phyloP scores from a whole-genome alignment of 1,140 invertebrate genomes.

The Pogonomyrmex californicus region DNA sequence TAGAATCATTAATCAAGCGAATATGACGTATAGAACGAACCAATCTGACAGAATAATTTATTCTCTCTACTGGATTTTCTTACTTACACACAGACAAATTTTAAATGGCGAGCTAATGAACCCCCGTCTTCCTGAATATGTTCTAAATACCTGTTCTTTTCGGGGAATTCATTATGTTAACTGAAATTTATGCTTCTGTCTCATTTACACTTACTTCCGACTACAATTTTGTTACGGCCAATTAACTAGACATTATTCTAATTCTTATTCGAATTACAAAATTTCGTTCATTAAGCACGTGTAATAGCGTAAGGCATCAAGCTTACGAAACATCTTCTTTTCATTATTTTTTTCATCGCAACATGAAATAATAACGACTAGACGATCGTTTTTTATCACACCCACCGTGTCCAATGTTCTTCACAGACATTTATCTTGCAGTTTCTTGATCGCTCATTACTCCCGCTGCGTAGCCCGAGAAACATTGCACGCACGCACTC shows the following conservation, averaged over 20 bases:
- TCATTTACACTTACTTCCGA: constrained; percentile 31
- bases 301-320: not conserved
- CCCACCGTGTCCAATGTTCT: constrained; percentile 29
- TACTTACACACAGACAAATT: constrained; percentile 33
- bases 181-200: constrained; percentile 10
- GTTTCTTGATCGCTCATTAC: constrained; percentile 60
- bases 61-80: constrained; percentile 15
- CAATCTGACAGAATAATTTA: constrained; percentile 59
- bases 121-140: constrained; percentile 32
- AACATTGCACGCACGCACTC: constrained; percentile 50
- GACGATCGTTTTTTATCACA: constrained; percentile 67
- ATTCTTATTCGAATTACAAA: not conserved
- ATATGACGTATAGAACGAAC: constrained; percentile 48
- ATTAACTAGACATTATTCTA: not conserved
- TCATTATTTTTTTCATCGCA: constrained; percentile 36
- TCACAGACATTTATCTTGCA: constrained; percentile 59
- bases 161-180: constrained; percentile 16
- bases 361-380: constrained; percentile 35
- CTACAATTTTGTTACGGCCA: not conserved
- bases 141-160: constrained; percentile 24
- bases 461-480: constrained; percentile 53
- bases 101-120: constrained; percentile 59
- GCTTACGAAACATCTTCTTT: constrained; percentile 1
- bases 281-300: constrained; percentile 4
- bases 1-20: constrained; percentile 49